These are phyloP conservation scores for Nannobrachium achirus DNA, from an alignment of 2,113 vertebrate genomes.

Conservation along the genomic window DNA sequence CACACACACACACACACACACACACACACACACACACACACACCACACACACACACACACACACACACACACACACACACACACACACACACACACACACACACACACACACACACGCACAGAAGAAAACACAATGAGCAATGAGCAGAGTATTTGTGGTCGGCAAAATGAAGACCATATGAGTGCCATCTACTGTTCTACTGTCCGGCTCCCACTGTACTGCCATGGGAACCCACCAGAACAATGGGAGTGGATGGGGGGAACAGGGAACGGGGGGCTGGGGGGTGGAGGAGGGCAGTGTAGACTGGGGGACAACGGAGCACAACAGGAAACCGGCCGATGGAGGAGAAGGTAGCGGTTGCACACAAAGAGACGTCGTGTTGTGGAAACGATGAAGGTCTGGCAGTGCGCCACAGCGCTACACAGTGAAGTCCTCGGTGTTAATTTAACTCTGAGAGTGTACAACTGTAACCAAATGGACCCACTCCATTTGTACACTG, in stretches of 20 bases:
- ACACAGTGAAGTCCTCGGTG: too few relatives aligned
- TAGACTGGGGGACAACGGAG: conserved; percentile 67
- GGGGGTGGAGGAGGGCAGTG: conserved; percentile 4
- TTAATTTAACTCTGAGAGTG: too few relatives aligned
- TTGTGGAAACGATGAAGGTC: conserved; percentile 45
- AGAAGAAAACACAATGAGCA: conserved; percentile 22
- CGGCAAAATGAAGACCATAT: conserved; percentile 68
- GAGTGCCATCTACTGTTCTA: conserved; percentile 64
- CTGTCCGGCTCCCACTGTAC: conserved; percentile 63
- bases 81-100: conserved; percentile 1
- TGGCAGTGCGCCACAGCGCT: conserved; percentile 52
- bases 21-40: neutral
- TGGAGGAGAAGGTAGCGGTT: conserved; percentile 56
- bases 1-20: neutral
- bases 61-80: neutral
- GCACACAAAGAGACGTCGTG: conserved; percentile 55
- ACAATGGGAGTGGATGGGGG: conserved; percentile 64
- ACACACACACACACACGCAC: conserved; percentile 47
- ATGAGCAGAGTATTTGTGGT: conserved; percentile 54
- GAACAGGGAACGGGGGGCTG: neutral
- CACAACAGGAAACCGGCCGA: conserved; percentile 65
- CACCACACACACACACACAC: neutral
- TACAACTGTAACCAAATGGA: too few relatives aligned
- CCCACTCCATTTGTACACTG: too few relatives aligned
- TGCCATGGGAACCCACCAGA: conserved; percentile 69